These are phyloP conservation scores for Amorpha juglandis DNA, from an alignment of 2,888 invertebrate species.

Conservation along the genomic window DNA sequence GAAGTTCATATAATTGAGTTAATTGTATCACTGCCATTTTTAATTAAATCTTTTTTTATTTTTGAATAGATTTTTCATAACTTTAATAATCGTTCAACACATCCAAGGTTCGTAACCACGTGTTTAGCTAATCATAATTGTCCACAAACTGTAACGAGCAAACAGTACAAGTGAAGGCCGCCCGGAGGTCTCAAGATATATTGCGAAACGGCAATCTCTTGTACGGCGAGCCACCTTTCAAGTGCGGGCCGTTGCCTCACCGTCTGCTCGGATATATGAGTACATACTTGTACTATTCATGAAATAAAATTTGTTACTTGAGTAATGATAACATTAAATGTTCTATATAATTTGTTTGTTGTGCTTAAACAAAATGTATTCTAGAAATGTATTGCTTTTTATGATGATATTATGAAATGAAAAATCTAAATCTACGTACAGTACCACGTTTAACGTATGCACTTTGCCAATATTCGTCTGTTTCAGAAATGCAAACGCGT, in stretches of 20 bases:
- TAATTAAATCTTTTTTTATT: not conserved
- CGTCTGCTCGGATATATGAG: slow-evolving; percentile 19
- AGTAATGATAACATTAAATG: not conserved
- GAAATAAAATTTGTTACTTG: slow-evolving; percentile 15
- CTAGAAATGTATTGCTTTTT: too few species aligned
- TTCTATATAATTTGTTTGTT: not conserved
- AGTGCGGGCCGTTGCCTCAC: slow-evolving; percentile 45
- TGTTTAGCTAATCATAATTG: slow-evolving; percentile 31
- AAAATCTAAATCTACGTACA: too few species aligned
- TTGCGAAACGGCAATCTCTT: slow-evolving; percentile 62
- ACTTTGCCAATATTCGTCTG: too few species aligned
- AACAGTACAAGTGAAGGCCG: slow-evolving; percentile 51
- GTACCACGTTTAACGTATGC: too few species aligned
- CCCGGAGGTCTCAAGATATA: slow-evolving; percentile 57
- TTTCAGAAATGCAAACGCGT: too few species aligned
- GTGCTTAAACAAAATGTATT: too few species aligned
- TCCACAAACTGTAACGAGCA: slow-evolving; percentile 40
- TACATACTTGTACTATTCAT: slow-evolving; percentile 15
- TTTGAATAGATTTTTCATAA: not conserved
- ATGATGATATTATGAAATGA: too few species aligned
- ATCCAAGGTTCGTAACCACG: slow-evolving; percentile 31
- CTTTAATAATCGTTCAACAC: slow-evolving; percentile 16
- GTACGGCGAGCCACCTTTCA: slow-evolving; percentile 49
- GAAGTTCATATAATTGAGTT: too few species aligned
- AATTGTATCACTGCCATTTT: too few species aligned